Evolutionary conservation across 2,797 vertebrate genomes (phyloP).

Genomic region (Chaunax sp.): DNA sequence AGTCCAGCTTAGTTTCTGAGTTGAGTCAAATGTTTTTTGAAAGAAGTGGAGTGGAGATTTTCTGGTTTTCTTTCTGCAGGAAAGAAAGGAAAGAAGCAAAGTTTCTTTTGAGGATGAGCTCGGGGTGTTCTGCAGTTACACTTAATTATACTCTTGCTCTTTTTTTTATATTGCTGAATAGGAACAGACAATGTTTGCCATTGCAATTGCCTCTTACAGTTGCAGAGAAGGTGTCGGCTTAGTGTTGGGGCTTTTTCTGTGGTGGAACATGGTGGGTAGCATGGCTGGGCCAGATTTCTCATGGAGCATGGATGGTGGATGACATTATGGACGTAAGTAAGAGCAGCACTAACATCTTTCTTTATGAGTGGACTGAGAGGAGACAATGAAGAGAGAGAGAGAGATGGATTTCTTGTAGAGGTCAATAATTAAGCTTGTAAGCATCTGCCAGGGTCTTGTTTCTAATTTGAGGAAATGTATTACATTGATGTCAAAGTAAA

Average conservation of each 20-base stretch:
- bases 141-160: constrained; percentile 55
- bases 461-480: constrained; percentile 23
- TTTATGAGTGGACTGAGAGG: constrained; percentile 54
- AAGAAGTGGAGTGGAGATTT: constrained; percentile 95
- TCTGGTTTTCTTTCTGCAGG: constrained; percentile 84
- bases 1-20: constrained; percentile 82
- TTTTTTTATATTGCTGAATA: constrained; percentile 59
- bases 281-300: constrained; percentile 69
- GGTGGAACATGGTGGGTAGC: constrained; percentile 65
- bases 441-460: constrained; percentile 56
- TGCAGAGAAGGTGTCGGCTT: constrained; percentile 59
- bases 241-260: constrained; percentile 56
- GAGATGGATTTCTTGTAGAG: constrained; percentile 41
- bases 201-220: constrained; percentile 65
- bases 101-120: constrained; percentile 76
- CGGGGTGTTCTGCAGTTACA: constrained; percentile 73
- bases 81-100: constrained; percentile 41
- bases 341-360: constrained; percentile 70
- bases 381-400: constrained; percentile 36
- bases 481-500: constrained; percentile 10
- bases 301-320: constrained; percentile 67
- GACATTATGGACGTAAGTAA: constrained; percentile 77
- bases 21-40: constrained; percentile 91
- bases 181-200: constrained; percentile 73
- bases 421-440: constrained; percentile 69